Base-by-base conservation (phyloP, 1,140 invertebrate genomes). In the Eurytemora carolleeae region DNA sequence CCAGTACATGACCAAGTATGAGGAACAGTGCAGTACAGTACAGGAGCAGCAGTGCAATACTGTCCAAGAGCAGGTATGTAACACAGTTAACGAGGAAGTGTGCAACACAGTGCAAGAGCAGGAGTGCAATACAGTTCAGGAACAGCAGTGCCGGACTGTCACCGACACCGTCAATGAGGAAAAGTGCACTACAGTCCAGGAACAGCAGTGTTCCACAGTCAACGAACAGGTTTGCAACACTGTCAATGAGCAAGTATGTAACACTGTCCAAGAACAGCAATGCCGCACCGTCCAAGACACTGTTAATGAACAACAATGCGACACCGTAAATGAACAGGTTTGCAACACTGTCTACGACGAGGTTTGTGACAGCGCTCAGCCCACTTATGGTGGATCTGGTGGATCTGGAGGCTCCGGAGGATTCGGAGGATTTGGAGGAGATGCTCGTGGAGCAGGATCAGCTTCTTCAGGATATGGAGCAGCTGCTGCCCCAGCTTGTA, bases 271-370 rank as follows among this genome's bases (percentile, higher is more conserved):
- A n/a, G n/a, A n/a, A n/a, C n/a, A n/a, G n/a, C 22, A 20, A 61
- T 61, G 59, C 24, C 3, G 21, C 15, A 61, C 59, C 2, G 59
- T 61, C 1, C 53, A 61, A 22, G 59, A 61, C 19, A 61, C 59
- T n/a, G 59, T 61, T 2, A 61, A 61, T 55, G 59, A 61, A 44
- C 22, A 54, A 58, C 22, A 61, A 61, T 61, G 59, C 24, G 22
- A 20, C 2, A 61, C 52, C n/a, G 59, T 61, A 31, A 61, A 61
- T 57, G 59, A 61, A 24, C 26, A 61, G 7, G 19, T 55, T 23
- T 61, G 59, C 31, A 16, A 55, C n/a, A 55, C 54, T 16, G 54
- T 55, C 20, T 18, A 17, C 21, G 23, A 59, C 18, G 23, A 59
- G 26, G 58, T 59, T 24, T 59, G 58, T 58, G 58, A 59, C n/a